These are phyloP conservation scores for Brachypalpus laphriformis DNA, from an alignment of 2,888 invertebrate genomes.

Conservation along the genomic window DNA sequence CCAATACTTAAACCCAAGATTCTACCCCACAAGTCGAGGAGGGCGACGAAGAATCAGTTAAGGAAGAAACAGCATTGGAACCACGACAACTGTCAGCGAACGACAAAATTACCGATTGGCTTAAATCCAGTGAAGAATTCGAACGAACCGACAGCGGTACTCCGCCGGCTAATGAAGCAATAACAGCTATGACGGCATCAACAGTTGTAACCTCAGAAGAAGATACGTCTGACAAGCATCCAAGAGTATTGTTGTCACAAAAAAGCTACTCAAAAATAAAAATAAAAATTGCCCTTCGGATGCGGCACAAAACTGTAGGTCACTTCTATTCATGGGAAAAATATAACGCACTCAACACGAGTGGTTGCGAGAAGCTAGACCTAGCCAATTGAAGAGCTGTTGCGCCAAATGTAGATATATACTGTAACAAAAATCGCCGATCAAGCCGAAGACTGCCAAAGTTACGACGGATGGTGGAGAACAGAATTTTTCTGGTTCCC, in stretches of 20 bases:
- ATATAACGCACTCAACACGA: no score
- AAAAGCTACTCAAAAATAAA: slow-evolving; percentile 92
- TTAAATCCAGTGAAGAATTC: slow-evolving; percentile 80
- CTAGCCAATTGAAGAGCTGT: no score
- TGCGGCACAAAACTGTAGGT: no score
- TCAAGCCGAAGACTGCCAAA: no score
- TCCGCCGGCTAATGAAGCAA: slow-evolving; percentile 76
- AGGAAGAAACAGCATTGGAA: slow-evolving; percentile 59
- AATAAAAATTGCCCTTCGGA: no score
- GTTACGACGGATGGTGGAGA: no score
- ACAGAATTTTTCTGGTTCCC: no score
- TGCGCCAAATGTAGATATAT: no score
- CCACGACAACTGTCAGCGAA: slow-evolving; percentile 76
- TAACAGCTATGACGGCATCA: slow-evolving; percentile 72
- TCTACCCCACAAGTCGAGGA: slow-evolving; percentile 75
- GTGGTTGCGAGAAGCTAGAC: no score
- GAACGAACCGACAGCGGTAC: slow-evolving; percentile 80
- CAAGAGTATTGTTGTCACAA: slow-evolving; percentile 92
- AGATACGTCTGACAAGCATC: slow-evolving; percentile 87
- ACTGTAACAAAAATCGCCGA: no score
- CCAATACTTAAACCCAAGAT: slow-evolving; percentile 79
- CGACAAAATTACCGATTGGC: slow-evolving; percentile 82
- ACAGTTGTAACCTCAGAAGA: slow-evolving; percentile 81
- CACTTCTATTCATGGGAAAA: no score
- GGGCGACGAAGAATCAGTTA: slow-evolving; percentile 52